Percentiles rank a stretch among this genome's conserved stretches.
phyloP scores from a whole-genome alignment of 2,888 invertebrate genomes.

The Agrochola lychnidis region DNA sequence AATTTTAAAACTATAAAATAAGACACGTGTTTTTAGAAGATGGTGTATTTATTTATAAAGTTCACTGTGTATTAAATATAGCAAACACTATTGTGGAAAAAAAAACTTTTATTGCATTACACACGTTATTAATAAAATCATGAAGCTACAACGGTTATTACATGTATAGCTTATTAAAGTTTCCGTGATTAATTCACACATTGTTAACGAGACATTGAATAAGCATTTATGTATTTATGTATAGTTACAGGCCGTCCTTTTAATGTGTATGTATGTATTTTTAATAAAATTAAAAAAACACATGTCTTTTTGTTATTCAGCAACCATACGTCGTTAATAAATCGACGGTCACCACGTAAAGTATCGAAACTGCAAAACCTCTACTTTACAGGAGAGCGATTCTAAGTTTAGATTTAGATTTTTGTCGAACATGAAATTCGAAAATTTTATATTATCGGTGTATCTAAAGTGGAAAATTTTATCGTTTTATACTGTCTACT shows the following conservation, averaged over 20 bases:
- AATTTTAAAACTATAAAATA: slow-evolving; percentile 50
- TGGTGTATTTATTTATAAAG: slow-evolving; percentile 33
- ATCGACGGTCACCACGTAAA: too few species aligned
- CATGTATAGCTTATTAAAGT: slow-evolving; percentile 51
- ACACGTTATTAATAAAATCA: slow-evolving; percentile 19
- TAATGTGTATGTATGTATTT: slow-evolving; percentile 65
- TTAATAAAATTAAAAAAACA: slow-evolving; percentile 62
- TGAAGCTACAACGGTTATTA: slow-evolving; percentile 47
- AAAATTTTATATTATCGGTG: too few species aligned
- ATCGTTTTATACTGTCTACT: too few species aligned
- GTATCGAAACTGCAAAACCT: too few species aligned
- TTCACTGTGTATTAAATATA: slow-evolving; percentile 40
- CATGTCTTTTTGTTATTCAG: slow-evolving; percentile 1
- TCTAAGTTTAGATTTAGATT: too few species aligned
- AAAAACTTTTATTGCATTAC: slow-evolving; percentile 23
- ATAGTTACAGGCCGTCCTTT: slow-evolving; percentile 64
- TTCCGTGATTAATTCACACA: slow-evolving; percentile 54
- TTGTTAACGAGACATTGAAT: slow-evolving; percentile 57
- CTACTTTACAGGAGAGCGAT: too few species aligned
- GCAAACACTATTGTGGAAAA: slow-evolving; percentile 40
- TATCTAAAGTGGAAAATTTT: too few species aligned
- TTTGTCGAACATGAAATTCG: too few species aligned
- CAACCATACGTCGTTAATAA: neutral
- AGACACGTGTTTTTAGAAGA: slow-evolving; percentile 43
- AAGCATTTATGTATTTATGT: slow-evolving; percentile 67